Evolutionary conservation across 2,797 vertebrate genomes (phyloP), one percentile per base, ranked within the genome.

Genomic region (Poecilia gillii): DNA sequence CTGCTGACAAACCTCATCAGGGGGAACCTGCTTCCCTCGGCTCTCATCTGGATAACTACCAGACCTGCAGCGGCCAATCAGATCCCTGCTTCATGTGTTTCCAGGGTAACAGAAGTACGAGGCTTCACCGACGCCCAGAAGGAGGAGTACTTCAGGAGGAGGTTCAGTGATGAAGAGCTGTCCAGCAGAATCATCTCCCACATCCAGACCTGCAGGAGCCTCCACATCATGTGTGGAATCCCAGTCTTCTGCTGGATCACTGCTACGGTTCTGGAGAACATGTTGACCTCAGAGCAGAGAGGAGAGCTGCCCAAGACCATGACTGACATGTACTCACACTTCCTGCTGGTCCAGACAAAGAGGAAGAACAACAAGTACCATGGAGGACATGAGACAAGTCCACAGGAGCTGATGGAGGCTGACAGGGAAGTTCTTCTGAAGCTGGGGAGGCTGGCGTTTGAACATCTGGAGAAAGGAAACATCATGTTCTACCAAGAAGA

Each of bases 211-310:
- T 31, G 5, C 28, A 31, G 13, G 12, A 62, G 57, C 57, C 28
- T 62, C 57, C 28, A 31, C 57, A 62, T 62, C 57, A 62, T 62
- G 57, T 62, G 57, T 25, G 14, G 1, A 3, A 68, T 68, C 33
- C 64, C 64, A 68, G 64, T 68, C 33, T 68, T 68, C 64, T 68
- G 64, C 66, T 70, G 66, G 66, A 70, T 70, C 66, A 70, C 66
- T 70, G 66, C 64, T 39, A 68, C 4, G 1, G 66, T 68, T 68
- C 36, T 68, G 59, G 59, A 62, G 59, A 28, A 62, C n/a, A 28
- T 31, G 59, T 62, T 62, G n/a, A 33, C 53, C 53, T 9, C 53
- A 62, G 59, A 18, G 13, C 59, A 62, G 59, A 62, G 31, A 33
- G 28, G 28, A 62, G 59, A 62, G 59, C 59, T 62, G 31, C 59